Evolutionary conservation across 2,797 vertebrate species (phyloP), one percentile per base, ranked within the genome.

Genomic region (Aldrovandia affinis): DNA sequence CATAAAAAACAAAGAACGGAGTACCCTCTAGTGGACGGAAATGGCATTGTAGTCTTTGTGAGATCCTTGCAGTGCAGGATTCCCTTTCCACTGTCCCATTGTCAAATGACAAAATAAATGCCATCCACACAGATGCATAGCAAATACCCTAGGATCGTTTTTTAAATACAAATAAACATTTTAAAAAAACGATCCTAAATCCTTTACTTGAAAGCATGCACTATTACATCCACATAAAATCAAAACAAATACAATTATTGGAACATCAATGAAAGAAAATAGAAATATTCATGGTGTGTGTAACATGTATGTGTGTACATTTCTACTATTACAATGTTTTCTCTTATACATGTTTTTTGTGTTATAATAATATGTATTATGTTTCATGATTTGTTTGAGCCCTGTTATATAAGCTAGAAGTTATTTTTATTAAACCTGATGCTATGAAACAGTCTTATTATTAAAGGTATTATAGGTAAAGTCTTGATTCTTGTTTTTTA

Each of bases 11-110:
- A 82, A 82, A n/a, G 33, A 15, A 39, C 12, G 22, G n/a, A n/a
- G 22, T 25, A 25, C 82, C 82, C 68, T 83, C 82, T 83, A 42
- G 82, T 77, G 82, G 82, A 77, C 8, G 33, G 36, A 3, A 44
- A 8, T 10, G 14, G 10, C n/a, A 83, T 44, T 42, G 15, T 50
- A 83, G 20, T n/a, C 36, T 61, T 20, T 36, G 20, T 39, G n/a
- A 28, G 12, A 44, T 77, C 68, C 30, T 28, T 12, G 0, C 22
- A 6, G n/a, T 30, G 50, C 15, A 18, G 33, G 50, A 52, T 79
- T 33, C 28, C 30, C 15, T 79, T 9, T 79, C 28, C 20, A 18
- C 39, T 9, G n/a, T 6, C 12, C 52, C 25, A 15, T 14, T 25
- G 28, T 78, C 44, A 50, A 50, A 28, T 4, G 1, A 78, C 25